Conservation (phyloP, 2,113 vertebrate genomes). For the Spilogale gracilis region DNA sequence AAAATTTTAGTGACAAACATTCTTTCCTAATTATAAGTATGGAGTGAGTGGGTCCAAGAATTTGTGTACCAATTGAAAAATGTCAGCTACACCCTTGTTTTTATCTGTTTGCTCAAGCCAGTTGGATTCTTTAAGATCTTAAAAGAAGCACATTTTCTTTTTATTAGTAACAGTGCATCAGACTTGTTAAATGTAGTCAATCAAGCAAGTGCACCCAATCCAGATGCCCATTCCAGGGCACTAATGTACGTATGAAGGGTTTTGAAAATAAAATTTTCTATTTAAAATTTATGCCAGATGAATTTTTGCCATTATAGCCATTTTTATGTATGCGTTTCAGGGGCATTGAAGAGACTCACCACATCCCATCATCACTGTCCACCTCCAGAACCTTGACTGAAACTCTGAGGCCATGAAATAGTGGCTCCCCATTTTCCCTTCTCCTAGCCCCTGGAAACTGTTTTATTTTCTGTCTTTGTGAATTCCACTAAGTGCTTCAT, state of each 20-base stretch:
- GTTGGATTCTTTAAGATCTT: slow-evolving; percentile 73
- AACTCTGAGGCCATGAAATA: neutral
- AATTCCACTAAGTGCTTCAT: neutral
- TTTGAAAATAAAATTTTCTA: neutral
- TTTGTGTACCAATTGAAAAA: slow-evolving; percentile 77
- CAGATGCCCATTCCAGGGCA: neutral
- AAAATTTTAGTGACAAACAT: slow-evolving; percentile 77
- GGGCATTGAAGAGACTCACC: neutral
- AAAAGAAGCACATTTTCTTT: slow-evolving; percentile 76
- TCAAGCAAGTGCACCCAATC: neutral
- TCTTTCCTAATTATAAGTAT: slow-evolving; percentile 79
- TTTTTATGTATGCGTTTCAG: neutral
- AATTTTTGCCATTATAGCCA: neutral
- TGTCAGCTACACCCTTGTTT: slow-evolving; percentile 82
- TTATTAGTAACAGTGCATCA: slow-evolving; percentile 64
- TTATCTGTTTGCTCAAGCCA: slow-evolving; percentile 76
- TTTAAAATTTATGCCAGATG: neutral
- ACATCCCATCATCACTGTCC: neutral
- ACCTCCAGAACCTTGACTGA: neutral
- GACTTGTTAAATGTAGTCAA: slow-evolving; percentile 26
- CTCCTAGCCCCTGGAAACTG: neutral
- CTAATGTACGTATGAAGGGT: neutral
- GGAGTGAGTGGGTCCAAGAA: slow-evolving; percentile 66
- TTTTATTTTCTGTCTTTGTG: neutral
- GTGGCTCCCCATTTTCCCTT: neutral